Conservation (phyloP, 2,888 invertebrate species). For the Drosophila hawaiiensis region DNA sequence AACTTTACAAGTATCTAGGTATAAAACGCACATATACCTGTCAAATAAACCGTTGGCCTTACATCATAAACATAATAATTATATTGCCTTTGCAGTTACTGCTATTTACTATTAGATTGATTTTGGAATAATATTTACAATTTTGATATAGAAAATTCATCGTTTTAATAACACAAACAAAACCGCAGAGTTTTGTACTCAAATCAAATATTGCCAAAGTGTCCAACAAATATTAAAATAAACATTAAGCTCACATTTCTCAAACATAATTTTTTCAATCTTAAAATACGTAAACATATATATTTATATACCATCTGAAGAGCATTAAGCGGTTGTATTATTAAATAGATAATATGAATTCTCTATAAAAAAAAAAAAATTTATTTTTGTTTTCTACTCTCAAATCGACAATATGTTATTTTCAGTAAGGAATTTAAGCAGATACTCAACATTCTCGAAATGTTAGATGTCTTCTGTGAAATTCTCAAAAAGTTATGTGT, state of each 20-base stretch:
- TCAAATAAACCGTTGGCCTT: not conserved
- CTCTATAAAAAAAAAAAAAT: not conserved
- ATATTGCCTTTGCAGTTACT: not conserved
- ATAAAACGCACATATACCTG: not conserved
- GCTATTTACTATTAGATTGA: not conserved
- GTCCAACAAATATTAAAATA: not conserved
- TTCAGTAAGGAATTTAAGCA: not conserved
- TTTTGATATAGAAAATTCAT: not conserved
- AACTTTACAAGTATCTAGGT: no score
- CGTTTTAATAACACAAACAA: no score
- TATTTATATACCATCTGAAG: not conserved
- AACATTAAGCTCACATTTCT: not conserved
- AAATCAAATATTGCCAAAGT: not conserved
- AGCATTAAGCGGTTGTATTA: not conserved
- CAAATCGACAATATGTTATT: not conserved
- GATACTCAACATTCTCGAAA: not conserved
- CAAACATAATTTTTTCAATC: not conserved
- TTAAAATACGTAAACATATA: no score
- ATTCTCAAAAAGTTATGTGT: not conserved
- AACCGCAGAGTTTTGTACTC: no score
- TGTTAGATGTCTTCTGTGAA: not conserved
- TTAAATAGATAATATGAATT: not conserved
- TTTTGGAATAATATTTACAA: not conserved
- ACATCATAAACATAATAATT: not conserved
- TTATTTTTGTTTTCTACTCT: not conserved